Conservation (phyloP, 2,113 vertebrate genomes). For the Ctenodactylus gundi region DNA sequence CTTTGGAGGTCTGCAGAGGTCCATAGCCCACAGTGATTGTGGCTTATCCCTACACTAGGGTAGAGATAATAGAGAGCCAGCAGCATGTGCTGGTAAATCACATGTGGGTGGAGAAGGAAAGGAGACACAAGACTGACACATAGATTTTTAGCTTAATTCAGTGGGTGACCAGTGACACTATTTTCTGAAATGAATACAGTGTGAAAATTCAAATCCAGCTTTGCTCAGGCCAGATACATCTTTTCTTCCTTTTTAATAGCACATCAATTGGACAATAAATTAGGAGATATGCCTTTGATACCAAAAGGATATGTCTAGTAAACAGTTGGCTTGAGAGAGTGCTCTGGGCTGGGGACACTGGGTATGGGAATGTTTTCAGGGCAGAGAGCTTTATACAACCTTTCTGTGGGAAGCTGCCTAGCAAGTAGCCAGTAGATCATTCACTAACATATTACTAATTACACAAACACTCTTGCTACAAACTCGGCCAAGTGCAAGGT, state of each 20-base stretch:
- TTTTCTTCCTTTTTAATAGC: background rate
- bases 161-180: background rate
- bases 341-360: background rate
- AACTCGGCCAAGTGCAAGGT: background rate
- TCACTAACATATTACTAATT: conserved; percentile 2
- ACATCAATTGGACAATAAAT: too few relatives aligned
- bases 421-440: background rate
- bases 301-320: background rate
- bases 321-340: background rate
- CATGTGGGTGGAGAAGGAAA: background rate
- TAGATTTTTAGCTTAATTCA: background rate
- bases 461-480: background rate
- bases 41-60: too few relatives aligned
- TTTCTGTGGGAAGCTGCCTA: background rate
- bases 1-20: too few relatives aligned
- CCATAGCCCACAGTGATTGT: too few relatives aligned
- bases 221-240: background rate
- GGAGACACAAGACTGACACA: background rate
- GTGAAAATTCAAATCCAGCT: background rate
- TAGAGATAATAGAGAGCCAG: background rate
- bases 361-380: background rate
- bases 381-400: background rate
- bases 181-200: background rate
- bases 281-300: background rate
- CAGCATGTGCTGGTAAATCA: background rate